Conservation (phyloP, 2,888 invertebrate genomes). For the Agapetus fuscipes region DNA sequence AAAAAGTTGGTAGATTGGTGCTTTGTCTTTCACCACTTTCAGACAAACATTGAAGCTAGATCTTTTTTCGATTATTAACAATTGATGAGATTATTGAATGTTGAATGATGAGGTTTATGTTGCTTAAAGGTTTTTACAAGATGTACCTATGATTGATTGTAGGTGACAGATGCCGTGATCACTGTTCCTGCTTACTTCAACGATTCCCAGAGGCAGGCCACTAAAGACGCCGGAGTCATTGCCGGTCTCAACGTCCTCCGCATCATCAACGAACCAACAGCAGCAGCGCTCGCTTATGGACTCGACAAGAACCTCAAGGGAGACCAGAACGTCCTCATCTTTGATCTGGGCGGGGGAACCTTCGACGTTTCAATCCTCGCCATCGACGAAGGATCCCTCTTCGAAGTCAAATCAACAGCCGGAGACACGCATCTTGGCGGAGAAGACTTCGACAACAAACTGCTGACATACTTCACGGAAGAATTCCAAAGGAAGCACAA, state of each 20-base stretch:
- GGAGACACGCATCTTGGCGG: slow-evolving; percentile 76
- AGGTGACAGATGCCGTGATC: slow-evolving; percentile 64
- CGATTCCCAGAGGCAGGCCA: slow-evolving; percentile 73
- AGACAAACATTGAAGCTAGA: too few species aligned
- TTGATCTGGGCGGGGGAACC: slow-evolving; percentile 77
- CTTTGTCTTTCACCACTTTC: too few species aligned
- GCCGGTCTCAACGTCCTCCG: slow-evolving; percentile 80
- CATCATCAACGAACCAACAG: slow-evolving; percentile 87
- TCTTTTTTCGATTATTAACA: too few species aligned
- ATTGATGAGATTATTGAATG: too few species aligned
- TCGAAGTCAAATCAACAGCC: slow-evolving; percentile 71
- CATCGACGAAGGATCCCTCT: slow-evolving; percentile 77
- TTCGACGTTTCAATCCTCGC: slow-evolving; percentile 88
- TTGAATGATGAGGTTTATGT: too few species aligned
- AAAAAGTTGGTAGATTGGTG: too few species aligned
- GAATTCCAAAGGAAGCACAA: slow-evolving; percentile 70
- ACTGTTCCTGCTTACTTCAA: slow-evolving; percentile 81
- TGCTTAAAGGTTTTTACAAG: too few species aligned
- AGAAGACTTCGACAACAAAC: slow-evolving; percentile 70
- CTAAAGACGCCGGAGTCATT: slow-evolving; percentile 81
- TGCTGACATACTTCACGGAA: slow-evolving; percentile 68
- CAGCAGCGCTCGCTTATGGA: slow-evolving; percentile 80
- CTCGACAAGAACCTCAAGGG: slow-evolving; percentile 64
- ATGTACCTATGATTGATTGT: too few species aligned
- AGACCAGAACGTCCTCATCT: slow-evolving; percentile 65